Evolutionary conservation across 2,113 vertebrate species (phyloP).

Genomic region (Mastomys natalensis): DNA sequence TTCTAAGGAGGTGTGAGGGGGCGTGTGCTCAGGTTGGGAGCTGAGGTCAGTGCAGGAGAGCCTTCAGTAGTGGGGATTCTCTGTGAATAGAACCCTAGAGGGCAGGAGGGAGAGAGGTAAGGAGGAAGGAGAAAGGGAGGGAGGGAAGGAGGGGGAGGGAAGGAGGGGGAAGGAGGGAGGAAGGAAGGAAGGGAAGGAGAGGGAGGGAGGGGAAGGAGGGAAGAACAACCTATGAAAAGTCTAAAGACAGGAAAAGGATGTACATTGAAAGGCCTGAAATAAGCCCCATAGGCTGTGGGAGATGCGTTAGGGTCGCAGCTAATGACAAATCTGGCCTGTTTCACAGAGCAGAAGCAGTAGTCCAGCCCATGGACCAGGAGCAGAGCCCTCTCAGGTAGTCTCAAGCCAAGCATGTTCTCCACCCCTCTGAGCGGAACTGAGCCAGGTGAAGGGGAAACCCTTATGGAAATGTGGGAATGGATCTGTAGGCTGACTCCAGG

Average conservation of each 20-base stretch:
- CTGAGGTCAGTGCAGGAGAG: neutral
- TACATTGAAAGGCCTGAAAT: neutral
- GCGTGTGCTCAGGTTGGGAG: fast-evolving
- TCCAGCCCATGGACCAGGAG: fast-evolving
- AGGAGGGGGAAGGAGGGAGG: neutral
- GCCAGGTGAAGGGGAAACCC: too few relatives aligned
- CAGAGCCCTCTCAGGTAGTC: neutral
- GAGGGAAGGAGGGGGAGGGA: too few relatives aligned
- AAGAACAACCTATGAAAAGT: fast-evolving
- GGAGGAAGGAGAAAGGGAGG: fast-evolving
- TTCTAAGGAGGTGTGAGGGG: neutral
- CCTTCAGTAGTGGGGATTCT: neutral
- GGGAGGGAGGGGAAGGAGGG: neutral
- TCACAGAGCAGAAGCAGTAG: neutral
- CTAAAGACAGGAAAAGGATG: neutral
- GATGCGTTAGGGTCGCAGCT: fast-evolving
- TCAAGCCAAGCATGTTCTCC: too few relatives aligned
- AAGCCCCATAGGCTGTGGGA: fast-evolving
- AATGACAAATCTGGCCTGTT: fast-evolving
- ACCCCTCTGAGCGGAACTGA: neutral
- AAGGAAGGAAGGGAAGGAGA: neutral
- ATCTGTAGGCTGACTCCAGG: neutral
- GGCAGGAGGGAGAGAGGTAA: neutral
- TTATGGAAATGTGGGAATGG: neutral
- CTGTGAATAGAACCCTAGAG: neutral